Base-by-base conservation (phyloP, 2,797 vertebrate species). In the Paedocypris micromegethes region DNA sequence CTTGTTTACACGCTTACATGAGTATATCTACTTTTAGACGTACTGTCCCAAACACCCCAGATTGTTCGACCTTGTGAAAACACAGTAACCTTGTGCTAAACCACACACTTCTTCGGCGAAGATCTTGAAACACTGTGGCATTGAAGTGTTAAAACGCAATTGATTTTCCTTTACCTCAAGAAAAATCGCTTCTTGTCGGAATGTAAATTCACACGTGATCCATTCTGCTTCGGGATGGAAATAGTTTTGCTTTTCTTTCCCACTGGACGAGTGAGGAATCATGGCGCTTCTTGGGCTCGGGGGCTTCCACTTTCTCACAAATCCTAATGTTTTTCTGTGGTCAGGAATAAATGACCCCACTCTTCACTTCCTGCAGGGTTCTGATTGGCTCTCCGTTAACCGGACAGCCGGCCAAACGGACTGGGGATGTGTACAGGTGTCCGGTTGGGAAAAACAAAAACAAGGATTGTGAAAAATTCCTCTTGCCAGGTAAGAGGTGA, bases 401-500 rank as follows among this genome's bases (percentile, higher is more conserved):
- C 62, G 96, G 96, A 38, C 96, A 98, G 57, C 95, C 95, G 8
- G 76, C 86, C 5, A 91, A 87, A 76, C 87, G 92, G 81, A 98
- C 93, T 0, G 96, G 96, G 41, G 96, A 98, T 58, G 94, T 98
- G 57, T 98, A 98, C 82, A 98, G 95, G 83, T 98, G 96, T 74
- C 92, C 91, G 0, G 92, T 95, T 38, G 89, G 91, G 41, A 87
- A 49, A 50, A 79, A 68, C 38, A 56, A 58, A 65, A 81, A 87
- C 50, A 87, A 79, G 3, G 76, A 75, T 43, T 98, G 96, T 57
- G 64, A 88, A 66, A 97, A 95, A 82, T 84, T 98, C 78, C 86
- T 93, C 3, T 82, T 98, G 48, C 90, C 95, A 76, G 87, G 96
- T 98, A 91, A 85, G 91, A 82, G 78, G 5, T 65, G 5, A 5